Conservation (phyloP, 64 coral and sea anemone species). For the Pocillopora damicornis region DNA sequence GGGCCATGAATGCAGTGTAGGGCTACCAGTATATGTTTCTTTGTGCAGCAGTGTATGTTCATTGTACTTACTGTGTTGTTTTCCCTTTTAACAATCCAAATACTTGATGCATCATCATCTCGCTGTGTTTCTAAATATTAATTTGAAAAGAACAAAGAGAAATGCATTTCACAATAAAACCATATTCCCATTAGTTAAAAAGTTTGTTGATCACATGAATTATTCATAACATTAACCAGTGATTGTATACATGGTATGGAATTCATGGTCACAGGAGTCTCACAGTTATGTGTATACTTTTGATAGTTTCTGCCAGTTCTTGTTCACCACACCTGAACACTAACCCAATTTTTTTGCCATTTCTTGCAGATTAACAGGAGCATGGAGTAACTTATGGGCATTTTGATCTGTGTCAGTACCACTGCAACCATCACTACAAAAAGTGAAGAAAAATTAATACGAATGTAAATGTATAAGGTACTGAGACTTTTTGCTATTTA, state of each 20-base stretch:
- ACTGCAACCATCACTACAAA: neutral
- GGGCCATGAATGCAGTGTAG: no score
- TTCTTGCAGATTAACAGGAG: constrained; percentile 19
- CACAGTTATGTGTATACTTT: no score
- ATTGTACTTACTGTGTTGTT: constrained; percentile 17
- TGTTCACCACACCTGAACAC: neutral
- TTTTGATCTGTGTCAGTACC: constrained; percentile 5
- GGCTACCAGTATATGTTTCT: no score
- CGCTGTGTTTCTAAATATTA: neutral
- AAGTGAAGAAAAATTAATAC: neutral
- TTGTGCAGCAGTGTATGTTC: no score
- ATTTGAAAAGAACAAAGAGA: no score
- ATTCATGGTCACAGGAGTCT: neutral
- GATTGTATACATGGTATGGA: no score
- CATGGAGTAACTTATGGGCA: neutral
- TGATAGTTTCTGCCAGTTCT: no score
- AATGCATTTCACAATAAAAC: no score
- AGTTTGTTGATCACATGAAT: no score
- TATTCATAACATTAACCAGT: no score
- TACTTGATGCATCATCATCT: constrained; percentile 30
- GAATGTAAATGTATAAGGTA: neutral
- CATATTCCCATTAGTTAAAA: no score
- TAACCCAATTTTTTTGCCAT: constrained; percentile 21
- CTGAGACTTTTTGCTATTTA: no score
- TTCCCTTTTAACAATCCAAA: constrained; percentile 64